Evolutionary conservation across 1,140 invertebrate species (phyloP).

Genomic region (Zaprionus kolodkinae): DNA sequence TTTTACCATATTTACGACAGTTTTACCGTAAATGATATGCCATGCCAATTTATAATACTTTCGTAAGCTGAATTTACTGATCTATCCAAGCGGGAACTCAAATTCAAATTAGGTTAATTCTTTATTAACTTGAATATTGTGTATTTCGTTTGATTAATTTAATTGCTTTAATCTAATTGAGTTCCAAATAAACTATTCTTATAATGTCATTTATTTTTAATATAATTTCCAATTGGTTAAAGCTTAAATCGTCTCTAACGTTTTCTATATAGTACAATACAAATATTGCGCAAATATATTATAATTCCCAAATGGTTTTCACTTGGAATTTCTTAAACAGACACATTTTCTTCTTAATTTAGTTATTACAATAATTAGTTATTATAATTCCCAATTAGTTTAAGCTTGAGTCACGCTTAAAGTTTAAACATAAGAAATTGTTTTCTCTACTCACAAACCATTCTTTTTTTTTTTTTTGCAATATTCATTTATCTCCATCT

Average conservation of each 20-base stretch:
- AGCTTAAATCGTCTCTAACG: background rate
- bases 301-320: background rate
- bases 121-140: background rate
- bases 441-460: too few species aligned
- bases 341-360: background rate
- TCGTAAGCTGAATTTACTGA: background rate
- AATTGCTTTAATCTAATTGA: background rate
- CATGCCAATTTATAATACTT: conserved; percentile 1
- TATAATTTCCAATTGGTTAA: background rate
- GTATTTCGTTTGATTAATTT: background rate
- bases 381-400: too few species aligned
- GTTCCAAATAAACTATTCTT: too few species aligned
- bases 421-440: too few species aligned
- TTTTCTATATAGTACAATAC: background rate
- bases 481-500: background rate
- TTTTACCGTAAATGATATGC: conserved; percentile 23
- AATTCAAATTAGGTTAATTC: background rate
- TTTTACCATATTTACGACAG: conserved; percentile 34
- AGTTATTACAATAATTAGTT: too few species aligned
- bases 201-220: background rate
- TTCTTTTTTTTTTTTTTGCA: background rate
- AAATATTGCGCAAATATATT: background rate
- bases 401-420: too few species aligned
- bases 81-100: background rate
- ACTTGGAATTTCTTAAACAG: too few species aligned